Conservation (phyloP, 2,113 vertebrate species). For the Lepisosteus oculatus region DNA sequence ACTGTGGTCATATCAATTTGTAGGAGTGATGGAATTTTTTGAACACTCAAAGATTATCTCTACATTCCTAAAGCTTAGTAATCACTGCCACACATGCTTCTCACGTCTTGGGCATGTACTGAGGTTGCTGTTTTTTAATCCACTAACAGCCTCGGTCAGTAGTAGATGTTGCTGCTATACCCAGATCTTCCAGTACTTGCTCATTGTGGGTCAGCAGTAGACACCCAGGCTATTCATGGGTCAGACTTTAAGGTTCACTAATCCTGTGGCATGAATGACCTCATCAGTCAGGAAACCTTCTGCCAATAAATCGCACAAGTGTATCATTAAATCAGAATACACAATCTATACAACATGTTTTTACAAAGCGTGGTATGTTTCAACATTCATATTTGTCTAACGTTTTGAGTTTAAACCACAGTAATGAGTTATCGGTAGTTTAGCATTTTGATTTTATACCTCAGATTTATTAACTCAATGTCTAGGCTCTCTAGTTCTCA, state of each 20-base stretch:
- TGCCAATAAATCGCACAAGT: slow-evolving; percentile 33
- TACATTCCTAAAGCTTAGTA: slow-evolving; percentile 37
- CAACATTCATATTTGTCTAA: slow-evolving; percentile 1
- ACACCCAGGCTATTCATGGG: slow-evolving; percentile 29
- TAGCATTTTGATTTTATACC: slow-evolving; percentile 24
- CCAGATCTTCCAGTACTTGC: slow-evolving; percentile 39
- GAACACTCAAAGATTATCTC: slow-evolving; percentile 54
- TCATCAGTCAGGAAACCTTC: slow-evolving; percentile 48
- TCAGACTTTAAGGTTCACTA: slow-evolving; percentile 36
- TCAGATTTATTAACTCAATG: slow-evolving; percentile 33
- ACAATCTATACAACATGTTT: slow-evolving; percentile 22
- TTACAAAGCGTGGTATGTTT: slow-evolving; percentile 19
- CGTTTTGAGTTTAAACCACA: slow-evolving; percentile 24
- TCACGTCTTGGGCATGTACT: neutral
- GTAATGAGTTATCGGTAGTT: slow-evolving; percentile 20
- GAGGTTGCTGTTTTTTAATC: slow-evolving; percentile 17
- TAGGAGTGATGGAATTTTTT: slow-evolving; percentile 32
- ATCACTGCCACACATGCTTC: slow-evolving; percentile 8
- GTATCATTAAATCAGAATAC: slow-evolving; percentile 51
- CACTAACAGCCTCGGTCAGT: neutral
- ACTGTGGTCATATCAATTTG: slow-evolving; percentile 16
- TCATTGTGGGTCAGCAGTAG: slow-evolving; percentile 31
- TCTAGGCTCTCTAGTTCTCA: slow-evolving; percentile 20
- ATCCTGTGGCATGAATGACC: slow-evolving; percentile 52
- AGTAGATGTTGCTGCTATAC: neutral